Base-by-base conservation (phyloP, 2,888 invertebrate genomes). In the Drosophila pseudotakahashii region DNA sequence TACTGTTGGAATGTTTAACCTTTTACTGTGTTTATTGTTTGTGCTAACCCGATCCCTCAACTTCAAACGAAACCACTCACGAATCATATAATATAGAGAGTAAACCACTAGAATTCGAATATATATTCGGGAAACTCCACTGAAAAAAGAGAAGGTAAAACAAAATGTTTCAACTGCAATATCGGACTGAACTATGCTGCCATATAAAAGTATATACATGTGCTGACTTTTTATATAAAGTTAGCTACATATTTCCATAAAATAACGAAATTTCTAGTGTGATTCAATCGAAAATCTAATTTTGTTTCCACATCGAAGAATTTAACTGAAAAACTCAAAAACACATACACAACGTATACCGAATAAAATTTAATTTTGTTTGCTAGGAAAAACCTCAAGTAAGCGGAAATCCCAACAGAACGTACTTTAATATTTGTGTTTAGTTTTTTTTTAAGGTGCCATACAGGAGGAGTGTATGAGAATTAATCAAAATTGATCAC, bases 211-310 rank as follows among this genome's bases (percentile, higher is more conserved):
- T 45, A 45, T 42, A 66, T 44, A 45, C 50, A 50, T 58, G 26
- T 37, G 44, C 51, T 34, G 37, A 48, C n/a, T 61, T 55, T 70
- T 50, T 62, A 66, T 51, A 50, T 48, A 48, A 52, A 67, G 47
- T 50, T 41, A 41, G 41, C 19, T 19, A 58, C 48, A 34, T 32
- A 54, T 66, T 66, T 66, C 66, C 67, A 67, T 58, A 41, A 47
- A 51, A 48, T 32, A 75, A 77, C 73, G 77, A 81, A 81, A 71
- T 81, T 83, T 67, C 66, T 48, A 81, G 78, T 82, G 82, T 82
- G 82, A 82, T 82, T 87, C 78, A 81, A 75, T 87, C 70, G 66
- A 77, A 87, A 83, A 83, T 83, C 73, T 77, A 87, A 84, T 87
- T 84, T 81, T 76, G 68, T 69, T 63, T 72, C 62, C 68, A 71